Conservation (phyloP, 2,797 vertebrate species). For the Acropternis orthonyx region DNA sequence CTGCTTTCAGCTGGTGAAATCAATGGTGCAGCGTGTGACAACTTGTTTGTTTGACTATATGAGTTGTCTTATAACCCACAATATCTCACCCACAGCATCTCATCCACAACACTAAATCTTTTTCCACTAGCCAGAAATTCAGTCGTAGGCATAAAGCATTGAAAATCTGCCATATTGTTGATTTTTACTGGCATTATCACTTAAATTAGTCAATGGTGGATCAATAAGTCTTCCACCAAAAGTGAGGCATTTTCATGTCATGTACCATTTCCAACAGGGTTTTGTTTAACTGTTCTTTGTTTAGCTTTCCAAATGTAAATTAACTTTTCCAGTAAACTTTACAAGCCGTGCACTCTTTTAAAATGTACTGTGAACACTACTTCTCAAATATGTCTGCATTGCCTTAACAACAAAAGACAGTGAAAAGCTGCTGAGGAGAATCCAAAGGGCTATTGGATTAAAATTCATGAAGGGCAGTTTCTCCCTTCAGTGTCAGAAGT, state of each 20-base stretch:
- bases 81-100: background rate
- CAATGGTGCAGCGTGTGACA: background rate
- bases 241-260: background rate
- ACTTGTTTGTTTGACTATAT: background rate
- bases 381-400: background rate
- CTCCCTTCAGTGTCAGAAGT: conserved; percentile 8
- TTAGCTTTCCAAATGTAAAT: conserved; percentile 27
- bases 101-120: background rate
- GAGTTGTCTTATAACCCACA: background rate
- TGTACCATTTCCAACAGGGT: background rate
- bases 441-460: conserved; percentile 28
- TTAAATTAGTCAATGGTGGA: background rate
- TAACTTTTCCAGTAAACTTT: background rate
- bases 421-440: conserved; percentile 21
- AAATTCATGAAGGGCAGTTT: conserved; percentile 43
- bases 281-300: background rate
- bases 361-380: conserved; percentile 28
- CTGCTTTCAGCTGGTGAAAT: background rate
- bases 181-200: background rate
- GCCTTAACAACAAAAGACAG: conserved; percentile 33
- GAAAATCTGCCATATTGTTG: background rate
- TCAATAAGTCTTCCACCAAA: background rate
- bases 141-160: background rate
- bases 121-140: background rate
- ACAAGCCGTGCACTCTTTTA: conserved; percentile 3